Conservation (phyloP, 2,797 vertebrate species). For the Arnoldichthys spilopterus region DNA sequence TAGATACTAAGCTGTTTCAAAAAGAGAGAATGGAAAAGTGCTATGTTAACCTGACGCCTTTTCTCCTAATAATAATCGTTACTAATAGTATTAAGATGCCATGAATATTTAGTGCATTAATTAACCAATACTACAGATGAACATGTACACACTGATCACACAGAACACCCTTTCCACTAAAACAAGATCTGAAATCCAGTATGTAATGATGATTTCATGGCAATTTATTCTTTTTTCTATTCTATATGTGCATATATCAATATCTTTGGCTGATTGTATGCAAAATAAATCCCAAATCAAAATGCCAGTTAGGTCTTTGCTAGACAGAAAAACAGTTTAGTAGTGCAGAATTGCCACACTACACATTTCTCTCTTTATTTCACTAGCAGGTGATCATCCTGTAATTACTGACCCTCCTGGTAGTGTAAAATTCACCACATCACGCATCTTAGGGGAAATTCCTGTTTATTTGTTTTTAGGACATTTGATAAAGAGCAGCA, state of each 20-base stretch:
- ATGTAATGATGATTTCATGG: too few relatives aligned
- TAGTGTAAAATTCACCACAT: not conserved
- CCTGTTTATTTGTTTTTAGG: slow-evolving; percentile 51
- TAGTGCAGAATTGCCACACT: not conserved
- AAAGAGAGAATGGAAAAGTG: not conserved
- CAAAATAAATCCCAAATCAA: not conserved
- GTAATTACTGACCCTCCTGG: not conserved
- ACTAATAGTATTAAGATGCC: too few relatives aligned
- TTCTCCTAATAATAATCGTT: too few relatives aligned
- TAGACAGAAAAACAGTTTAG: not conserved
- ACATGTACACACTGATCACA: too few relatives aligned
- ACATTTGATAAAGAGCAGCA: slow-evolving; percentile 65
- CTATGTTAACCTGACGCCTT: too few relatives aligned
- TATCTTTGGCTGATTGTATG: not conserved
- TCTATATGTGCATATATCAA: too few relatives aligned
- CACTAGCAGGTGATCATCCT: not conserved
- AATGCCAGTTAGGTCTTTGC: not conserved
- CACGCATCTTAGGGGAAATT: not conserved
- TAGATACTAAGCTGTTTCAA: not conserved
- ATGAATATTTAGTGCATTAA: too few relatives aligned
- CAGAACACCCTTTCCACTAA: too few relatives aligned
- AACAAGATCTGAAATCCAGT: too few relatives aligned
- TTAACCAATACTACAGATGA: too few relatives aligned
- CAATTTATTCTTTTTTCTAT: too few relatives aligned
- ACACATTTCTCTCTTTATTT: not conserved